Percentiles rank a stretch among this genome's conserved stretches.
phyloP scores from a whole-genome alignment of 2,797 vertebrate species.

The Micrastur ruficollis region DNA sequence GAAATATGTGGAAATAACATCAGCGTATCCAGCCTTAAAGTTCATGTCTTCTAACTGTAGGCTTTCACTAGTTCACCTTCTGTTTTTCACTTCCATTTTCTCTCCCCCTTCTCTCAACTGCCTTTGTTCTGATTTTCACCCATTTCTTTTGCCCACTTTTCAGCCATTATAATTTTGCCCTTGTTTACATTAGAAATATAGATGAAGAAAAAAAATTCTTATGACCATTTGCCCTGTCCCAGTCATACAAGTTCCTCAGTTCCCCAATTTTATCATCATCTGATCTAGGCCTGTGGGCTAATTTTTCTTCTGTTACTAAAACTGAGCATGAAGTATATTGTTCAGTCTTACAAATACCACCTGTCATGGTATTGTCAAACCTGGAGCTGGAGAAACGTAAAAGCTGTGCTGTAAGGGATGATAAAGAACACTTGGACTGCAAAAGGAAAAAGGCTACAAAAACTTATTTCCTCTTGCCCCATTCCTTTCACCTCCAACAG shows the following conservation, averaged over 20 bases:
- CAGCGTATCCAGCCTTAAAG: background rate
- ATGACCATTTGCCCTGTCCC: background rate
- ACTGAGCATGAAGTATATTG: background rate
- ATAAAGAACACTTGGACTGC: background rate
- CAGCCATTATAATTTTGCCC: background rate
- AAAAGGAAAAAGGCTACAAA: background rate
- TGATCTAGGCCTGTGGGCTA: background rate
- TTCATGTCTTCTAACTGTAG: background rate
- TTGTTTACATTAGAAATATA: background rate
- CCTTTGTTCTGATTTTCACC: background rate
- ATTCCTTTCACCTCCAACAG: background rate
- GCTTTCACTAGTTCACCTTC: slow-evolving; percentile 48
- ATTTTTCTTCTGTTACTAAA: background rate
- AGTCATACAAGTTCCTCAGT: background rate
- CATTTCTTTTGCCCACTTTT: background rate
- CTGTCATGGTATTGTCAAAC: background rate
- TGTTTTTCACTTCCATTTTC: slow-evolving; percentile 47
- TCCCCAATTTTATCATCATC: background rate
- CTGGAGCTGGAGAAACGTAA: background rate
- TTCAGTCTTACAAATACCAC: background rate
- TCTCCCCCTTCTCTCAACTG: background rate
- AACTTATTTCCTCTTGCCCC: background rate
- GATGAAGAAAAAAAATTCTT: background rate
- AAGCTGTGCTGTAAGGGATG: background rate
- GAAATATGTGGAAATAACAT: background rate